Conservation (phyloP, 2,888 invertebrate species). For the Pristionchus mayeri region DNA sequence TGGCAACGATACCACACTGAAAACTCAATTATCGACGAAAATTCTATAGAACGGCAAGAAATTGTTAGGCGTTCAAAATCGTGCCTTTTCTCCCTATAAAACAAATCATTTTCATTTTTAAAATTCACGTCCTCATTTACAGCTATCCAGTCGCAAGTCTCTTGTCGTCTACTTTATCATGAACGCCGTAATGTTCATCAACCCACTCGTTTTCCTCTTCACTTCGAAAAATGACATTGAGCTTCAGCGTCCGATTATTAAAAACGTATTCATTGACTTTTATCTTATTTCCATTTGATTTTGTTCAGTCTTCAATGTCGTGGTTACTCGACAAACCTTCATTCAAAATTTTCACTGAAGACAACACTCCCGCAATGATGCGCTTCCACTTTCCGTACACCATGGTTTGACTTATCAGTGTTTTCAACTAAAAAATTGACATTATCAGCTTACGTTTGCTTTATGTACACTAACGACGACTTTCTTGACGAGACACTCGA, state of each 20-base stretch:
- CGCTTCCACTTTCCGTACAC: slow-evolving; percentile 10
- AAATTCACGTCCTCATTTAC: background rate
- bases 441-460: background rate
- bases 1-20: background rate
- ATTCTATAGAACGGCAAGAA: background rate
- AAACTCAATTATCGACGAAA: background rate
- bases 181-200: slow-evolving; percentile 23
- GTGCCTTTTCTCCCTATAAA: background rate
- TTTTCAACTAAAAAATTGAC: too few species aligned
- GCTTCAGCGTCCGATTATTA: background rate
- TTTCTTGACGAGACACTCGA: background rate
- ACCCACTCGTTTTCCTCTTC: background rate
- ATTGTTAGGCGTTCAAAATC: background rate
- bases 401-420: background rate
- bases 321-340: background rate
- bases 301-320: background rate
- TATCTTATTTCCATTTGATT: background rate
- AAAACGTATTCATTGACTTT: background rate
- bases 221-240: background rate
- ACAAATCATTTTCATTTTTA: too few species aligned
- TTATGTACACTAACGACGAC: background rate
- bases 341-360: background rate
- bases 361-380: slow-evolving; percentile 7
- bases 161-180: background rate
- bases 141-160: background rate